These are phyloP conservation scores for Atethmia centrago DNA, from an alignment of 2,888 invertebrate species.

Conservation along the genomic window DNA sequence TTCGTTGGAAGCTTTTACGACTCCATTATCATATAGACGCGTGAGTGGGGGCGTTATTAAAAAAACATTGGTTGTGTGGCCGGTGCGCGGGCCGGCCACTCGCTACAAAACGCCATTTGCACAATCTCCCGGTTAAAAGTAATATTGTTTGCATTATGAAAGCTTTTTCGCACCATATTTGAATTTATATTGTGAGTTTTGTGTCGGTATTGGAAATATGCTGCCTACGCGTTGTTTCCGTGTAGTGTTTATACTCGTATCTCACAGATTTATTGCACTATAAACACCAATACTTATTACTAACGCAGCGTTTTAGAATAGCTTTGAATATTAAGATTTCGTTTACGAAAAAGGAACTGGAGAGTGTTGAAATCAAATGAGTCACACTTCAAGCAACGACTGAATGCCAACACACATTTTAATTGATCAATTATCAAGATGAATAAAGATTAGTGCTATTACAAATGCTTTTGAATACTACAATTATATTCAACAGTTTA, in stretches of 20 bases:
- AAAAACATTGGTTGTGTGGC: conserved; percentile 58
- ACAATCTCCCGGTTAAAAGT: conserved; percentile 70
- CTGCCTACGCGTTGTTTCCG: conserved; percentile 77
- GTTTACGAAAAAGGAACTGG: conserved; percentile 40
- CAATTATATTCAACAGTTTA: conserved; percentile 27
- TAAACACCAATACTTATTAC: conserved; percentile 66
- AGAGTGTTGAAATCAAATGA: conserved; percentile 44
- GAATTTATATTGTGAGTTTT: conserved; percentile 77
- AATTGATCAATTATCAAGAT: conserved; percentile 54
- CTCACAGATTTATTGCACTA: conserved; percentile 64
- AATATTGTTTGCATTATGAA: conserved; percentile 79
- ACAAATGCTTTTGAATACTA: conserved; percentile 25
- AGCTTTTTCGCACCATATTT: conserved; percentile 77
- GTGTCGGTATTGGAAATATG: conserved; percentile 74
- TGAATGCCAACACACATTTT: conserved; percentile 19
- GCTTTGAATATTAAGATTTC: conserved; percentile 53
- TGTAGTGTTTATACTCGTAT: conserved; percentile 67
- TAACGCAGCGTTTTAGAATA: conserved; percentile 54
- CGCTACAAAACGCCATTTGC: conserved; percentile 68
- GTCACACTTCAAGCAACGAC: conserved; percentile 28
- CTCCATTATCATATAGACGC: conserved; percentile 74
- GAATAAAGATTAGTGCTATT: conserved; percentile 20
- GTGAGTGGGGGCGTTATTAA: conserved; percentile 61
- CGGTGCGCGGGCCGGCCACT: conserved; percentile 40
- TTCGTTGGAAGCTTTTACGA: conserved; percentile 73